These are phyloP conservation scores for Danionella cerebrum DNA, from an alignment of 2,113 vertebrate genomes.

Conservation along the genomic window DNA sequence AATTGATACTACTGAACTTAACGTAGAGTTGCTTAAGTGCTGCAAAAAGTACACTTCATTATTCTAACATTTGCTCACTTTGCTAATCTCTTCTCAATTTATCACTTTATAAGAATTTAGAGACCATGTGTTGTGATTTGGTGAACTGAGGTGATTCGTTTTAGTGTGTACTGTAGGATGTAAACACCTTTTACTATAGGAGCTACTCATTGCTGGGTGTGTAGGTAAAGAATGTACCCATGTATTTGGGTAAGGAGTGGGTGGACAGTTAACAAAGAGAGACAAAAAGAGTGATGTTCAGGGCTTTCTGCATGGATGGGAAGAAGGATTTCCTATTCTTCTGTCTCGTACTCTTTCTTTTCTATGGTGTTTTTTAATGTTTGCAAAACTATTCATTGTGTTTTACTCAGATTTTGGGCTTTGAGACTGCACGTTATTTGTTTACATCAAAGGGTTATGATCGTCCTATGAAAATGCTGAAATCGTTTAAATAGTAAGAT, in stretches of 20 bases:
- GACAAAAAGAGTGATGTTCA: neutral
- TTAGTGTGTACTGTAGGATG: slow-evolving; percentile 17
- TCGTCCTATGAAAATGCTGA: too few relatives aligned
- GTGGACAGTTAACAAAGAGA: neutral
- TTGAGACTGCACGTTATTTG: too few relatives aligned
- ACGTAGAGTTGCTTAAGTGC: too few relatives aligned
- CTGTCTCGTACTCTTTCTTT: neutral
- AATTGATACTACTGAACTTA: too few relatives aligned
- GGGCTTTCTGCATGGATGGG: neutral
- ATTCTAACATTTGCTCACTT: too few relatives aligned
- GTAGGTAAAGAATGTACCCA: slow-evolving; percentile 8
- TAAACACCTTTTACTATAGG: slow-evolving; percentile 43
- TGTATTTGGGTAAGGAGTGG: neutral
- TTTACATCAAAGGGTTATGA: too few relatives aligned
- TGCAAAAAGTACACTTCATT: too few relatives aligned
- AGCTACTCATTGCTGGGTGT: slow-evolving; percentile 32
- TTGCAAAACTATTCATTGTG: too few relatives aligned
- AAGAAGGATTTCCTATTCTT: neutral
- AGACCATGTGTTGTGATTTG: slow-evolving; percentile 43
- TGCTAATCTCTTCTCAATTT: too few relatives aligned
- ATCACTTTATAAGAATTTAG: slow-evolving; percentile 6
- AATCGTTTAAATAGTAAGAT: too few relatives aligned
- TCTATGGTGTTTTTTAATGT: too few relatives aligned
- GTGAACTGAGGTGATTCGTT: neutral
- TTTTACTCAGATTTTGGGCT: too few relatives aligned